Percentiles rank a stretch among this genome's conserved stretches.
phyloP scores from a whole-genome alignment of 2,888 invertebrate species.

The Ceratothoa steindachneri region DNA sequence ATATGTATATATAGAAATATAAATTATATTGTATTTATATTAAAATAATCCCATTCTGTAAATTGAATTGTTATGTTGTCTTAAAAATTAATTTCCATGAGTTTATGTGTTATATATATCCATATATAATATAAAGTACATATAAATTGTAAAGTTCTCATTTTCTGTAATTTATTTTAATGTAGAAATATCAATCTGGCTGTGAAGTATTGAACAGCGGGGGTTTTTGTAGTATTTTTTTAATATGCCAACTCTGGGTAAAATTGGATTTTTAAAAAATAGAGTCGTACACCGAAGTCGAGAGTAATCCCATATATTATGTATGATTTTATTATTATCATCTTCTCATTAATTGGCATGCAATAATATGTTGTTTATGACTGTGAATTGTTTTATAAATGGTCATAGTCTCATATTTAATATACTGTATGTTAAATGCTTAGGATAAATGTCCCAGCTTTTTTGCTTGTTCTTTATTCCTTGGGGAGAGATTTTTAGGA shows the following conservation, averaged over 20 bases:
- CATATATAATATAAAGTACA: no score
- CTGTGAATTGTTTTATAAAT: slow-evolving; percentile 9
- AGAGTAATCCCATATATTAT: neutral
- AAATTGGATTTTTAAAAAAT: no score
- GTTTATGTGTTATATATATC: no score
- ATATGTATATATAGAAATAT: neutral
- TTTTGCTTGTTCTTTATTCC: neutral
- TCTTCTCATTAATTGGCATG: slow-evolving; percentile 2
- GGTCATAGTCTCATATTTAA: slow-evolving; percentile 13
- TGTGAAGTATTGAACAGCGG: slow-evolving; percentile 4
- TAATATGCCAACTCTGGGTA: no score
- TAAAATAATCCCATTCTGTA: no score
- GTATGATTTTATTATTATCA: neutral
- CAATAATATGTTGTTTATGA: slow-evolving; percentile 12
- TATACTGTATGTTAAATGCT: slow-evolving; percentile 15
- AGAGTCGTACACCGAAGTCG: neutral
- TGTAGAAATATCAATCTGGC: slow-evolving; percentile 9
- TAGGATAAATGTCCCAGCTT: slow-evolving; percentile 15
- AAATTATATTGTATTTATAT: neutral
- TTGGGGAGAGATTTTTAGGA: no score
- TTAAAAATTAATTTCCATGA: no score
- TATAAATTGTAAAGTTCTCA: no score
- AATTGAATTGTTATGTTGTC: no score
- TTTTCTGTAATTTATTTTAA: neutral
- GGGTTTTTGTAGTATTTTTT: no score